Conservation (phyloP, 2,888 invertebrate species). For the Acronicta alni region DNA sequence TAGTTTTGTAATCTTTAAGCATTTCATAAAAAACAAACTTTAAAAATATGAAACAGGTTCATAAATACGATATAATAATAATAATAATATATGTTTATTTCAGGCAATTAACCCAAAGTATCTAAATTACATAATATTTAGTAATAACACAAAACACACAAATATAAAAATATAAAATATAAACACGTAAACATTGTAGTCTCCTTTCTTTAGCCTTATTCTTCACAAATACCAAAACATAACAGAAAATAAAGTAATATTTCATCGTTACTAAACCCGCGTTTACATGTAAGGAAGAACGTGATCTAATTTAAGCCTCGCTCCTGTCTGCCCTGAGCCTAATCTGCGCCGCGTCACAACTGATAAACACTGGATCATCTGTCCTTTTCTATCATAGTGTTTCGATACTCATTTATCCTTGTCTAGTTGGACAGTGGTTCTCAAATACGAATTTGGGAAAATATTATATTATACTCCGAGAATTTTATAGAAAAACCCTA, state of each 20-base stretch:
- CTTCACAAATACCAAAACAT: constrained; percentile 35
- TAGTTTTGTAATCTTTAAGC: no score
- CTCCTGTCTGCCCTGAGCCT: constrained; percentile 56
- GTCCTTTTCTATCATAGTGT: constrained; percentile 66
- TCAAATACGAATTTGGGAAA: constrained; percentile 20
- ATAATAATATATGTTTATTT: no score
- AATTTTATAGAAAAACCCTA: no score
- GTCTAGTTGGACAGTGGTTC: constrained; percentile 54
- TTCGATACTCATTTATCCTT: constrained; percentile 67
- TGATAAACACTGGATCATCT: constrained; percentile 63
- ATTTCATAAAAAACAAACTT: background rate
- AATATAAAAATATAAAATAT: no score
- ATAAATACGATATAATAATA: no score
- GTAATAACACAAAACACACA: no score
- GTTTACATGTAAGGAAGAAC: constrained; percentile 53
- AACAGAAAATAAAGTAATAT: constrained; percentile 58
- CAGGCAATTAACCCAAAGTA: no score
- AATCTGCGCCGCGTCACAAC: constrained; percentile 63
- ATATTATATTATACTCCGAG: no score
- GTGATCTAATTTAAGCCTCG: constrained; percentile 56
- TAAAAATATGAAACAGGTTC: constrained; percentile 7
- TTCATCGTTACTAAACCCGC: constrained; percentile 55
- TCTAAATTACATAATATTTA: no score
- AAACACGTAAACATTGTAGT: constrained; percentile 48
- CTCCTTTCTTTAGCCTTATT: constrained; percentile 36